Evolutionary conservation across 2,888 invertebrate species (phyloP).

Genomic region (Ectobius pallidus): DNA sequence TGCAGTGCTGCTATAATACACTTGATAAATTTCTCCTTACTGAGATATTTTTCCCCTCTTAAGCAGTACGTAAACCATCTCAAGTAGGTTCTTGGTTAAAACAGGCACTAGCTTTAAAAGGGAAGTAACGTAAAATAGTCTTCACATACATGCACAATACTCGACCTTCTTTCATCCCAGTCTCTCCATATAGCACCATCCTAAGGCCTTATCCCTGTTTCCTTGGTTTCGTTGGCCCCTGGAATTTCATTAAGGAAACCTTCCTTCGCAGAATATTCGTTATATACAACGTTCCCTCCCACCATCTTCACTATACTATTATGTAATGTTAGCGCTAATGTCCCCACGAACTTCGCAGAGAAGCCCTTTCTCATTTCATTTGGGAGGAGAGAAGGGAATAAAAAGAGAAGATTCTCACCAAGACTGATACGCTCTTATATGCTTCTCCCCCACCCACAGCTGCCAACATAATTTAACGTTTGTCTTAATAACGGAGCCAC

Average conservation of each 20-base stretch:
- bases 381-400: background rate
- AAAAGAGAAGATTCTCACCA: background rate
- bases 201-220: no score
- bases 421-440: background rate
- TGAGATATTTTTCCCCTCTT: background rate
- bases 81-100: background rate
- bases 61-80: background rate
- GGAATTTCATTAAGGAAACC: slow-evolving; percentile 14
- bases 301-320: background rate
- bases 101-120: background rate
- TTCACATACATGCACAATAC: background rate
- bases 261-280: background rate
- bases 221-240: background rate
- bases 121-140: background rate
- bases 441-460: background rate
- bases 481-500: background rate
- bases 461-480: background rate
- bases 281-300: background rate
- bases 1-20: no score
- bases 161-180: background rate
- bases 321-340: background rate
- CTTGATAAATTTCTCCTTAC: background rate
- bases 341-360: background rate
- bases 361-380: background rate
- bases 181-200: no score